phyloP scores from a whole-genome alignment of 2,888 invertebrate genomes.

The Serripes groenlandicus region DNA sequence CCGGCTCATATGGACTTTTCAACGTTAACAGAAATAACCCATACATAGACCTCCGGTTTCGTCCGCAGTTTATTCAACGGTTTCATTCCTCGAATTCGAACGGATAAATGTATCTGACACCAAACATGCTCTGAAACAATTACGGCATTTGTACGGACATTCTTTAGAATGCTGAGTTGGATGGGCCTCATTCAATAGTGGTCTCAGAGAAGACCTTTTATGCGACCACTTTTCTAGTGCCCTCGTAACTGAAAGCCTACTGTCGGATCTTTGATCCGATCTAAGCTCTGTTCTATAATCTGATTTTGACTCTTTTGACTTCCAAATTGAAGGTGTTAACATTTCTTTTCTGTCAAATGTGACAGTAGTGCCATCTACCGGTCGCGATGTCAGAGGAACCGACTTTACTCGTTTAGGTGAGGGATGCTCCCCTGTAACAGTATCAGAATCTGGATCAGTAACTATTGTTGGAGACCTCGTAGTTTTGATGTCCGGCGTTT shows the following conservation, averaged over 20 bases:
- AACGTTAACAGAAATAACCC: too few relatives aligned
- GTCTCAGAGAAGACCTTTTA: background rate
- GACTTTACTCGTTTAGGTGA: background rate
- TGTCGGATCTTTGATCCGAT: constrained; percentile 3
- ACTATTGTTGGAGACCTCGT: background rate
- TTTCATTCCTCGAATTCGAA: background rate
- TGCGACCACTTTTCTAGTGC: background rate
- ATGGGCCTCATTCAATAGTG: background rate
- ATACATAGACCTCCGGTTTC: too few relatives aligned
- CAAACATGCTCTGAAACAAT: constrained; percentile 77
- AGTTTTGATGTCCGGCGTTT: background rate
- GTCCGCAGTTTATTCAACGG: constrained; percentile 7
- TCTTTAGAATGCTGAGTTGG: constrained; percentile 8
- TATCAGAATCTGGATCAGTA: background rate
- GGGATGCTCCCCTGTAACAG: background rate
- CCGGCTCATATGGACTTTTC: too few relatives aligned
- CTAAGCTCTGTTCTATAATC: background rate
- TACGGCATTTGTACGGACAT: constrained; percentile 77
- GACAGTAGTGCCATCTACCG: background rate
- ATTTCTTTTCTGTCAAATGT: background rate
- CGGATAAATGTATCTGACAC: constrained; percentile 64
- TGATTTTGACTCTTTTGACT: background rate
- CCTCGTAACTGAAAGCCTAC: background rate
- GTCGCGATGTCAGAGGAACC: background rate
- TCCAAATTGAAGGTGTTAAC: background rate